Conservation (phyloP, 2,797 vertebrate genomes). For the Numenius phaeopus region DNA sequence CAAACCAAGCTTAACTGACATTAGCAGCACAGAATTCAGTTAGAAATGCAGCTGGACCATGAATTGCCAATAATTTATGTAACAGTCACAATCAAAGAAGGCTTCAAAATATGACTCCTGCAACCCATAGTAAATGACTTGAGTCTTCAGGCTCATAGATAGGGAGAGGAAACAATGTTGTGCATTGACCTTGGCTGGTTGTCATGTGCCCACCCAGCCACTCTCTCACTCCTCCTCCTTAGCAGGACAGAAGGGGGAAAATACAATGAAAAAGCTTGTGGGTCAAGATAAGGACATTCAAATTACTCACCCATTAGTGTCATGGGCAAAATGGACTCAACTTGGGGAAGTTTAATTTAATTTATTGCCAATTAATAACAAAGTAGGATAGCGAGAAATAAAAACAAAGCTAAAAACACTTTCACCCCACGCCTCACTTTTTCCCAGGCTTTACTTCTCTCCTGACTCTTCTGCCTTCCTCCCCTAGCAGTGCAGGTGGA, state of each 20-base stretch:
- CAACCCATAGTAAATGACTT: neutral
- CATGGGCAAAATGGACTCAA: neutral
- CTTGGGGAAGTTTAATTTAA: neutral
- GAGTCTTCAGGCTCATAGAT: neutral
- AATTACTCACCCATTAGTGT: neutral
- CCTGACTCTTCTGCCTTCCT: neutral
- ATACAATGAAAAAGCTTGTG: neutral
- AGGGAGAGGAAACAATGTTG: neutral
- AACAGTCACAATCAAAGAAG: neutral
- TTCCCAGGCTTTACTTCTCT: neutral
- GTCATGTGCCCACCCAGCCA: accelerated
- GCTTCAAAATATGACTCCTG: neutral
- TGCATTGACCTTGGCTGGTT: neutral
- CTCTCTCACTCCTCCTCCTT: neutral
- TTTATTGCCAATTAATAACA: neutral
- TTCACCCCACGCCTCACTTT: neutral
- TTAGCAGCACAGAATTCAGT: neutral
- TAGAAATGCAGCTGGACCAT: neutral
- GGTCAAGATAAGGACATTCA: neutral
- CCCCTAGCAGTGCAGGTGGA: accelerated
- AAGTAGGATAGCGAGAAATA: neutral
- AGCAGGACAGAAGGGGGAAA: neutral
- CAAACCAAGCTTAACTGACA: neutral
- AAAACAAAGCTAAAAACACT: neutral
- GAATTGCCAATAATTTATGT: neutral